A percentile compares a stretch with the other conserved stretches of the same genome.
These are phyloP conservation scores for Anoplolepis gracilipes DNA, from an alignment of 1,140 invertebrate genomes.

Conservation along the genomic window DNA sequence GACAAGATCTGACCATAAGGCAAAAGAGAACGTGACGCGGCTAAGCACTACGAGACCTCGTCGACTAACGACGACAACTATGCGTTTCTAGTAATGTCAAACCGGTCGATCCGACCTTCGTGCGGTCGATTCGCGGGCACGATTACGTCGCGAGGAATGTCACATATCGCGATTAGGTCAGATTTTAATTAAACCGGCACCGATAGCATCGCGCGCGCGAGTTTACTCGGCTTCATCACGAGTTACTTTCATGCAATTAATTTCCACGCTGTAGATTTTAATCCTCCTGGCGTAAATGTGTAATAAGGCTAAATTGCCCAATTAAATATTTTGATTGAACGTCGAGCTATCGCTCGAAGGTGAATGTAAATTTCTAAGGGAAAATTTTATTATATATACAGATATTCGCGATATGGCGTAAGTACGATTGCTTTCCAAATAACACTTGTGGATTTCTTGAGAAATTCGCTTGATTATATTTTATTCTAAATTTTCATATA, in stretches of 20 bases:
- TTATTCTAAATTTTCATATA: background rate
- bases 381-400: constrained; percentile 1
- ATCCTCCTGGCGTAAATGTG: constrained; percentile 30
- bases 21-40: constrained; percentile 29
- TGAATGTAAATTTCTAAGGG: background rate
- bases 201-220: constrained; percentile 28
- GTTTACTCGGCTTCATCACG: background rate
- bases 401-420: background rate
- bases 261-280: constrained; percentile 47
- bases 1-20: background rate
- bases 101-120: background rate
- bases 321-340: constrained; percentile 42
- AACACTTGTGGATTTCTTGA: background rate
- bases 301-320: constrained; percentile 35
- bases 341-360: background rate
- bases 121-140: constrained; percentile 23
- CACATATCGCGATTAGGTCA: constrained; percentile 52
- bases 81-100: constrained; percentile 21
- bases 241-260: constrained; percentile 54
- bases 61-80: background rate
- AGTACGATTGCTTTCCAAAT: background rate
- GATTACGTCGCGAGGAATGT: constrained; percentile 51
- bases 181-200: constrained; percentile 51
- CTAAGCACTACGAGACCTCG: background rate
- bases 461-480: background rate